Conservation (phyloP, 2,888 invertebrate genomes). For the Dendrolimus pini region DNA sequence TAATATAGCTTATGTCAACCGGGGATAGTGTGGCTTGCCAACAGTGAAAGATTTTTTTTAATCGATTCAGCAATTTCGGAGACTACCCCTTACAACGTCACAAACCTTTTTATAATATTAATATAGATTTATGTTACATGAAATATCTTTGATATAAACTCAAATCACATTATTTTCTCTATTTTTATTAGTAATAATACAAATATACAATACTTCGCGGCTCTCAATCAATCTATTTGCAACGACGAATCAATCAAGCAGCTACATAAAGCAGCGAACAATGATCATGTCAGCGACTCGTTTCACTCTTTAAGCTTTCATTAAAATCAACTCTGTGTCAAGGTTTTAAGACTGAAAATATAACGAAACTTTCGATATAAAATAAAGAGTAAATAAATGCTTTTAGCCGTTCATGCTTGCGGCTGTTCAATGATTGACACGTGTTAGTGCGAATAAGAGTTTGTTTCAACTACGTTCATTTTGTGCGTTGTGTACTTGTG, state of each 20-base stretch:
- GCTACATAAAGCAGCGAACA: neutral
- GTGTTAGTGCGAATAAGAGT: neutral
- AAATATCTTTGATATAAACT: neutral
- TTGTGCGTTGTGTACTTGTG: too few species aligned
- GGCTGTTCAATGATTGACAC: neutral
- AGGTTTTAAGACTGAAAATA: neutral
- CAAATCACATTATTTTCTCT: neutral
- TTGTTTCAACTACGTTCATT: neutral
- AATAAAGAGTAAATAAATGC: neutral
- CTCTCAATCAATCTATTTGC: neutral
- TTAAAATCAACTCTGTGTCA: neutral
- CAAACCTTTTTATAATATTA: too few species aligned
- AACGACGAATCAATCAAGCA: slow-evolving; percentile 1
- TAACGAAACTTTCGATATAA: neutral
- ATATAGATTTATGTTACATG: too few species aligned
- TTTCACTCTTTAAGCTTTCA: neutral
- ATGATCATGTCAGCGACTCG: neutral
- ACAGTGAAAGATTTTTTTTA: too few species aligned
- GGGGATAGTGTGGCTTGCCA: too few species aligned
- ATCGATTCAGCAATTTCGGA: too few species aligned
- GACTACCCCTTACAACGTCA: too few species aligned
- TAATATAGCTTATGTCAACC: too few species aligned
- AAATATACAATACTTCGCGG: neutral
- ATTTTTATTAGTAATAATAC: neutral
- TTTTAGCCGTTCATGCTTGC: neutral